Evolutionary conservation across 1,140 invertebrate genomes (phyloP).

Genomic region (Akabosia matsudoensis): DNA sequence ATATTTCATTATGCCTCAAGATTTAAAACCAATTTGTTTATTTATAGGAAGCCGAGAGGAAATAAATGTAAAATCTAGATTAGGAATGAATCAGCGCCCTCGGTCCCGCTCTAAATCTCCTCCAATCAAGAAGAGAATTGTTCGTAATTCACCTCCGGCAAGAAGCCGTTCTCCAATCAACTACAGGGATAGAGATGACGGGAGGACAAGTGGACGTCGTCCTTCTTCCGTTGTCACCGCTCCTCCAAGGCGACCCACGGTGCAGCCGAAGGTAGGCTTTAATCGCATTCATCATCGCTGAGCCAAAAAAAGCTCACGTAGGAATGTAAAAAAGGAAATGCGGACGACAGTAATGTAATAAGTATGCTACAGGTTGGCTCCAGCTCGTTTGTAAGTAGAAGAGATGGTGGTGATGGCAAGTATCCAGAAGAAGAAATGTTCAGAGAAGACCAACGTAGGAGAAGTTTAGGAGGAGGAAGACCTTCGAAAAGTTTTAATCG

Average conservation of each 20-base stretch:
- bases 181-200: conserved; percentile 3
- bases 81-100: background rate
- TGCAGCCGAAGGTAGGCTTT: background rate
- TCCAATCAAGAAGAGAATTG: background rate
- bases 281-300: background rate
- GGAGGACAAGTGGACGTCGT: background rate
- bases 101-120: background rate
- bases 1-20: background rate
- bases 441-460: background rate
- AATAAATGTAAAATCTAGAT: background rate
- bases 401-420: background rate
- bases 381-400: background rate
- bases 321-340: background rate
- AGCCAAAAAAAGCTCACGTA: background rate
- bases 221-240: conserved; percentile 3
- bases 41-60: background rate
- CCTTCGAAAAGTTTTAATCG: background rate
- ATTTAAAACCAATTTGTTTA: background rate
- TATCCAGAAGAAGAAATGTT: background rate
- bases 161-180: background rate
- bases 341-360: background rate
- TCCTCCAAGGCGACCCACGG: background rate
- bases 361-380: conserved; percentile 2
- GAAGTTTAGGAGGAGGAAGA: background rate
- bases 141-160: background rate